phyloP scores from a whole-genome alignment of 1,140 invertebrate genomes.

The Drosophila novamexicana region DNA sequence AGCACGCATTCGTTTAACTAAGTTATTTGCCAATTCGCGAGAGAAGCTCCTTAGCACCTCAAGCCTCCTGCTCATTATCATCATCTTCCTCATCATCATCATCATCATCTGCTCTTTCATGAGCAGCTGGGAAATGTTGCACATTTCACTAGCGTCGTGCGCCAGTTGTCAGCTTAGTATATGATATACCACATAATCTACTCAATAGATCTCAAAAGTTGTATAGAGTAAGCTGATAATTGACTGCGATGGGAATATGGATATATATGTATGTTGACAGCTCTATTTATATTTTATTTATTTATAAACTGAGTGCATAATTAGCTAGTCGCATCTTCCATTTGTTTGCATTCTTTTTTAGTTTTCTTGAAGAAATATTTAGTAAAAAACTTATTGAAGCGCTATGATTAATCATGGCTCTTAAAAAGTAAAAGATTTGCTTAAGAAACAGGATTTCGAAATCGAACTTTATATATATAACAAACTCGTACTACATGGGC shows the following conservation, averaged over 20 bases:
- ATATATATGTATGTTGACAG: no score
- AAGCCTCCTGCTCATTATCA: constrained; percentile 2
- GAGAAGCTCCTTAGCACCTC: constrained; percentile 10
- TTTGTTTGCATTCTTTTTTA: no score
- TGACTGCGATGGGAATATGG: neutral
- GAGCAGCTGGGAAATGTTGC: constrained; percentile 15
- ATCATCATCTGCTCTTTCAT: neutral
- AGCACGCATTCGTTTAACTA: constrained; percentile 7
- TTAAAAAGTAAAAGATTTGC: no score
- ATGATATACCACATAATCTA: neutral
- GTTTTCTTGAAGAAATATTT: no score
- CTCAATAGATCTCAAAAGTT: neutral
- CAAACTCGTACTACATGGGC: no score
- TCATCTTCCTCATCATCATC: neutral
- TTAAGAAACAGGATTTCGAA: no score
- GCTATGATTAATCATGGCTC: no score
- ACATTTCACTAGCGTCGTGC: neutral
- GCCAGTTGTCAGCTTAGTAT: constrained; percentile 2
- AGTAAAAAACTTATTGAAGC: no score
- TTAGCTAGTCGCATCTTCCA: no score
- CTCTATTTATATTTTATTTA: no score
- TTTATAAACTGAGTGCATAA: no score
- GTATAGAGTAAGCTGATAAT: neutral
- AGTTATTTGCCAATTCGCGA: constrained; percentile 17
- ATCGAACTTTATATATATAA: no score